Evolutionary conservation across 2,113 vertebrate genomes (phyloP), one percentile per base, ranked within the genome.

Genomic region (Eulacestoma nigropectus): DNA sequence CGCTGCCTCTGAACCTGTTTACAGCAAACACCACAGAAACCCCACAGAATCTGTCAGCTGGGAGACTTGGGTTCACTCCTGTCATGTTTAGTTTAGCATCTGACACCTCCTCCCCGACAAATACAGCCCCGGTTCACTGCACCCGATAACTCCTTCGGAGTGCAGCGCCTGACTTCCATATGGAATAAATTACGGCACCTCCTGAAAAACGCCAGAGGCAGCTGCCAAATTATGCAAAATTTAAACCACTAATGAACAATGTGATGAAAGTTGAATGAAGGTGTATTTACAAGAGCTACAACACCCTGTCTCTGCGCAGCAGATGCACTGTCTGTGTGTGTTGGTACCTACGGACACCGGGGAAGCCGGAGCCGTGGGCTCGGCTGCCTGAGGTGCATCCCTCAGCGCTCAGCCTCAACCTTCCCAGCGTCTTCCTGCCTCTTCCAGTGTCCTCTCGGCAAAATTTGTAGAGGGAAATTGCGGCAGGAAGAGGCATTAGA

Each of bases 51-150:
- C 81, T 97, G 97, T 95, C 97, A 97, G 93, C 87, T 94, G 87
- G 91, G 97, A 92, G 94, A 29, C 93, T 80, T 21, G 30, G 93
- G 90, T 63, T 92, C 68, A 55, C 95, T 95, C 94, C 95, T 94
- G 95, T 95, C 96, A 96, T 94, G 74, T 95, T 97, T 86, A 90
- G 95, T 90, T 95, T 91, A 92, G 97, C 97, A 94, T 96, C 96
- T 53, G 89, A 96, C 97, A 97, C 95, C 97, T 97, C 95, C 95
- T 97, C 30, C 76, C 72, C 74, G 96, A 72, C 96, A 96, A 95
- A 88, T n/a, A 69, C 90, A 47, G 79, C 73, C 88, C 96, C 3
- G 88, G 96, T 88, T 96, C 96, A 42, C n/a, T 23, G 92, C 92
- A 68, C 97, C 95, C 16, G 97, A 94, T 97, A 97, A 88, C 91